Base-by-base conservation (phyloP, 2,888 invertebrate species). In the Mycalesis mineus region DNA sequence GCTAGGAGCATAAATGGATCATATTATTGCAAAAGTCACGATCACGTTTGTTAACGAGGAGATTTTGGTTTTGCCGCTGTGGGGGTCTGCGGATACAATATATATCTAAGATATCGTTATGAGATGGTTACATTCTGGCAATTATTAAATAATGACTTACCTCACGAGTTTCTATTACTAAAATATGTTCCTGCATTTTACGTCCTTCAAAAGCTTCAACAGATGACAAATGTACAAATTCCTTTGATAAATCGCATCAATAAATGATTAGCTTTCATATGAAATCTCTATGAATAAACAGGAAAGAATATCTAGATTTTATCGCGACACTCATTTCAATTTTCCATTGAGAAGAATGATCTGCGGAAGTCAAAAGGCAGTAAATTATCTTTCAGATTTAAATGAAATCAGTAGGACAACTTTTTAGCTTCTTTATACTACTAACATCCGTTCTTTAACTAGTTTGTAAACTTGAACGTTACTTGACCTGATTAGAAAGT, bases 401-500 rank as follows among this genome's bases (percentile, higher is more conserved):
- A 62, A 64, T 62, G 50, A 52, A 65, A 65, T 61, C 59, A 60
- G 45, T 60, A 47, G 50, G 41, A 57, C 61, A 52, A 58, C 58
- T 61, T 65, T 60, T 63, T 61, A 57, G 50, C 48, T 61, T 61
- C 55, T 60, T 62, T 60, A 55, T 56, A 57, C 49, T 57, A 68
- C 73, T 74, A 74, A 79, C 77, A 77, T 80, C 80, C 78, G 80
- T 74, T 75, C 73, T 71, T 72, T 73, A 78, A 82, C 82, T 76
- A 78, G 82, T 78, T 82, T 78, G 78, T 79, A 77, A 77, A 77
- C 76, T 72, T 73, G 72, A 82, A 84, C 81, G 83, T 81, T 84
- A 82, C 72, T 77, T 77, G 85, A 75, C 82, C 82, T 77, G 81
- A 84, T 85, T 85, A 79, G 80, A 82, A 80, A 81, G 80, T 78